Evolutionary conservation across 2,797 vertebrate genomes (phyloP).

Genomic region (Ctenopoma kingsleyae): DNA sequence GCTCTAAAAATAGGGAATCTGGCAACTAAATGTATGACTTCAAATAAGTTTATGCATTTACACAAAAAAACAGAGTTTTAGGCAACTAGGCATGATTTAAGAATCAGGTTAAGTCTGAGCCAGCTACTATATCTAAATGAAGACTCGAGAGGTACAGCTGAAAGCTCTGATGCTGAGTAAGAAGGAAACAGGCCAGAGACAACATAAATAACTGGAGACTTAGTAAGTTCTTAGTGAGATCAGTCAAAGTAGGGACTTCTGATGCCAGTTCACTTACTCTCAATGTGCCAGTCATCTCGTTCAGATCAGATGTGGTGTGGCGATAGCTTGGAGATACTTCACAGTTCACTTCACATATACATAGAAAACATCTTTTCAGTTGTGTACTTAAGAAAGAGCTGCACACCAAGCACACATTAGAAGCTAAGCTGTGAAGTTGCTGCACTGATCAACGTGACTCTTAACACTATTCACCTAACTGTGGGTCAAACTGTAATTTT

Average conservation of each 20-base stretch:
- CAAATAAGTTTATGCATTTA: too few species aligned
- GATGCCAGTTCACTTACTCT: neutral
- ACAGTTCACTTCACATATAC: neutral
- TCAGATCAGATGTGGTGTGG: neutral
- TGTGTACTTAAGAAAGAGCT: too few species aligned
- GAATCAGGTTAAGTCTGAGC: too few species aligned
- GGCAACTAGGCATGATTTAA: too few species aligned
- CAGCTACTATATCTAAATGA: too few species aligned
- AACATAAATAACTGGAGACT: neutral
- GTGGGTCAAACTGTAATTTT: neutral
- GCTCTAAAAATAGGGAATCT: too few species aligned
- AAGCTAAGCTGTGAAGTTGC: too few species aligned
- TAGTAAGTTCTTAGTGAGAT: neutral
- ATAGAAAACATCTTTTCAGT: neutral
- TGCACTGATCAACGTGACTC: neutral
- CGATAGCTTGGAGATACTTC: neutral
- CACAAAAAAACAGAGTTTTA: too few species aligned
- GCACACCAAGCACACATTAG: too few species aligned
- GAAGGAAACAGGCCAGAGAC: neutral
- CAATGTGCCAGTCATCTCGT: neutral
- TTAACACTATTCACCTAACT: neutral
- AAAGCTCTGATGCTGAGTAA: too few species aligned
- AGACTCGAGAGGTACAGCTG: too few species aligned
- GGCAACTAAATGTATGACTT: too few species aligned
- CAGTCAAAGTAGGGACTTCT: neutral